Conservation (phyloP, 2,888 invertebrate species). For the Falcaria lacertinaria region DNA sequence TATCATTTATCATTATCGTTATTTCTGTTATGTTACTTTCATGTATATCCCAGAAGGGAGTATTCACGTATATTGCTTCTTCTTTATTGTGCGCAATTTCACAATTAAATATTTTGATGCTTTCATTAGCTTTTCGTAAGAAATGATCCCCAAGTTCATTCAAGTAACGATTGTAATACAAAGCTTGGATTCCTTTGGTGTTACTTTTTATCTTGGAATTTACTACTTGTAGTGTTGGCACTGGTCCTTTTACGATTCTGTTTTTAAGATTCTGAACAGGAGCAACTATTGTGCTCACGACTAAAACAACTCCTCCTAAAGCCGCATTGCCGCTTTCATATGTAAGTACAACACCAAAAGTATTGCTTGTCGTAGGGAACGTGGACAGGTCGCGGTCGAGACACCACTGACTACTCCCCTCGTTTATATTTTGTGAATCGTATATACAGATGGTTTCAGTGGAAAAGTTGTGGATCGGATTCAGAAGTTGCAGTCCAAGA, state of each 20-base stretch:
- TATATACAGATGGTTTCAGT: constrained; percentile 90
- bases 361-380: constrained; percentile 93
- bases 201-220: constrained; percentile 90
- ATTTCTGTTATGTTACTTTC: constrained; percentile 94
- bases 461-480: constrained; percentile 93
- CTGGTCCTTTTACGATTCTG: constrained; percentile 87
- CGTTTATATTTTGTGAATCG: constrained; percentile 85
- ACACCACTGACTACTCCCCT: constrained; percentile 85
- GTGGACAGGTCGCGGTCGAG: constrained; percentile 90
- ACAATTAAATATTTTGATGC: constrained; percentile 87
- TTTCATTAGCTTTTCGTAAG: constrained; percentile 92
- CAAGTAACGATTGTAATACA: constrained; percentile 93
- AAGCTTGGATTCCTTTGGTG: constrained; percentile 87
- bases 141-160: constrained; percentile 93
- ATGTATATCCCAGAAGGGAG: constrained; percentile 92
- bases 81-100: constrained; percentile 89
- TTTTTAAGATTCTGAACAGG: constrained; percentile 87
- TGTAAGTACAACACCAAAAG: constrained; percentile 88
- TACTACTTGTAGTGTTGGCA: constrained; percentile 86
- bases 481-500: constrained; percentile 92
- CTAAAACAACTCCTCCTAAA: constrained; percentile 89
- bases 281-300: constrained; percentile 85
- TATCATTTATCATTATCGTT: constrained; percentile 92
- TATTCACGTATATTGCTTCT: constrained; percentile 90
- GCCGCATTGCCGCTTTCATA: constrained; percentile 90